Evolutionary conservation across 2,113 vertebrate species (phyloP).

Genomic region (Scytalopus superciliaris): DNA sequence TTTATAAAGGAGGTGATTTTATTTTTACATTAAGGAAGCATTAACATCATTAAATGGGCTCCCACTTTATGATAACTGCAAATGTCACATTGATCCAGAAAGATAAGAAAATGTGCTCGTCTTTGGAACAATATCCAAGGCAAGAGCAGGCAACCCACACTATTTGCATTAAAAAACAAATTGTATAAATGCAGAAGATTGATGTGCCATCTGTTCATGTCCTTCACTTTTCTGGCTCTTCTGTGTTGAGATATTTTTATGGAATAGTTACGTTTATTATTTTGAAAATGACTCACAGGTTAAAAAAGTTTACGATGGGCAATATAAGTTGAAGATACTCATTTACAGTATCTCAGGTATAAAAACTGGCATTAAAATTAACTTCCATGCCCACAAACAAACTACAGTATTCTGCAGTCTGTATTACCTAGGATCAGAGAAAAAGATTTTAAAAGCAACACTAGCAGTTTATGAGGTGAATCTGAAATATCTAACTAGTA

Average conservation of each 20-base stretch:
- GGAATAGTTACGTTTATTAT: conserved; percentile 86
- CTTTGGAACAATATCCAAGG: conserved; percentile 85
- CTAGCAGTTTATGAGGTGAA: conserved; percentile 2
- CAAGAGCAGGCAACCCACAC: conserved; percentile 84
- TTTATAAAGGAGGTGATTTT: conserved; percentile 84
- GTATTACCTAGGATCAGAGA: neutral
- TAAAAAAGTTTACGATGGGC: conserved; percentile 83
- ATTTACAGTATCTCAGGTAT: conserved; percentile 65
- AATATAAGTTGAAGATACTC: conserved; percentile 76
- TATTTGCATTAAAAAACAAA: conserved; percentile 90
- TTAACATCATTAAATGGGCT: conserved; percentile 87
- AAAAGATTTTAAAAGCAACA: conserved; percentile 3
- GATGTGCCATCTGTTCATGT: conserved; percentile 86
- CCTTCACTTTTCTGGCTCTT: conserved; percentile 85
- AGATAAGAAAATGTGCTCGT: conserved; percentile 86
- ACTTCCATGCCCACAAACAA: conserved; percentile 27
- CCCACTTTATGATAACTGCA: conserved; percentile 86
- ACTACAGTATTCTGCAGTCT: neutral
- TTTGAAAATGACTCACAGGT: conserved; percentile 85
- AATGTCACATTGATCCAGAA: conserved; percentile 89
- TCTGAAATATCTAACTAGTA: conserved; percentile 6
- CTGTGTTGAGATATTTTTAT: conserved; percentile 87
- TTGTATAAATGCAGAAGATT: conserved; percentile 88
- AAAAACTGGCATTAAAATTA: conserved; percentile 58
- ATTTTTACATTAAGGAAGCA: conserved; percentile 87